phyloP scores from a whole-genome alignment of 2,113 vertebrate genomes.

The Urocitellus parryii region DNA sequence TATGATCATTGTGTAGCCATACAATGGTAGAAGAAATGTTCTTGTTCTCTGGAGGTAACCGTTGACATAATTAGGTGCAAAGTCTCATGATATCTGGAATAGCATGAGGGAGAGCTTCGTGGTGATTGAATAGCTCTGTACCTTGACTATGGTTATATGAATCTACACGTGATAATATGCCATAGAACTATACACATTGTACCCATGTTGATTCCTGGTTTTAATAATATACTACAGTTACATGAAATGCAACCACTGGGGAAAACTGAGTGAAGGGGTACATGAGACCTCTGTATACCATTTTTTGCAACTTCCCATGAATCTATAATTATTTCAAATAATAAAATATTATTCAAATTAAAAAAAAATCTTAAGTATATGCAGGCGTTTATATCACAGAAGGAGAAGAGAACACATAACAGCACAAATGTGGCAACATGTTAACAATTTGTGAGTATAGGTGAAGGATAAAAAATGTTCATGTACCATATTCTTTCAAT shows the following conservation, averaged over 20 bases:
- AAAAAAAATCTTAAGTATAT: neutral
- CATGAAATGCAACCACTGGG: neutral
- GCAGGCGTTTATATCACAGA: neutral
- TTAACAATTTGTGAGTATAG: neutral
- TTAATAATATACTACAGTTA: neutral
- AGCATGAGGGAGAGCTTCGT: neutral
- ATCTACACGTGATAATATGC: neutral
- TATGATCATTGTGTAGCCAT: neutral
- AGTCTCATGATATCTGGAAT: neutral
- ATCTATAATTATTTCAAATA: conserved; percentile 48
- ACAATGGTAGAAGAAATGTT: neutral
- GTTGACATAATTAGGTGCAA: neutral
- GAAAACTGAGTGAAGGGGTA: neutral
- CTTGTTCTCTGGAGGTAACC: neutral
- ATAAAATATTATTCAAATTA: neutral
- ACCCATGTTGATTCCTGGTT: neutral
- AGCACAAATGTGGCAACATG: neutral
- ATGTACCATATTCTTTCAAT: neutral
- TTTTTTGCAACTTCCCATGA: neutral
- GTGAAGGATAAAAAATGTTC: neutral
- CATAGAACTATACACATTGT: neutral
- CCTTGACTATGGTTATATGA: neutral
- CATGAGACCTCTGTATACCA: neutral
- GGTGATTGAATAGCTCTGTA: neutral
- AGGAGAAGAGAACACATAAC: neutral